Percentiles rank a stretch among this genome's conserved stretches.
Conservation (phyloP, 2,797 vertebrate species). For the Thalassophryne amazonica region DNA sequence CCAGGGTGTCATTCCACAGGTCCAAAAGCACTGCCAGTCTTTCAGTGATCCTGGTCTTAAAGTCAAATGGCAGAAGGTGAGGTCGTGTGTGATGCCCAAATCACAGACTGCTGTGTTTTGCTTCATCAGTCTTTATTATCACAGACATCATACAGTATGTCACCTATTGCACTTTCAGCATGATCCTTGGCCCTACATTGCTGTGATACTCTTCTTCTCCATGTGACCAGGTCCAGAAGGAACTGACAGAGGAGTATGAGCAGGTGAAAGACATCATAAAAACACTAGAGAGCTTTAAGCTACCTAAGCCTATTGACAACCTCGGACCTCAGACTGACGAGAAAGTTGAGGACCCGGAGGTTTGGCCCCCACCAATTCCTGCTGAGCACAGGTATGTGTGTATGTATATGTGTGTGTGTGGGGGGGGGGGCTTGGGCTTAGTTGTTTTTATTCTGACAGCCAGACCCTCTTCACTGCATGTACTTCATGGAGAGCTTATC, state of each 20-base stretch:
- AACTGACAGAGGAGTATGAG: slow-evolving; percentile 92
- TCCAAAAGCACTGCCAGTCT: slow-evolving; percentile 89
- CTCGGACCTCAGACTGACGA: slow-evolving; percentile 82
- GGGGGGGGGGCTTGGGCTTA: no score
- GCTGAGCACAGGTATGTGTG: slow-evolving; percentile 89
- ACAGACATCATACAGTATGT: not conserved
- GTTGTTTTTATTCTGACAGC: no score
- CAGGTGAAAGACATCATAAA: slow-evolving; percentile 91
- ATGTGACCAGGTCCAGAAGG: slow-evolving; percentile 83
- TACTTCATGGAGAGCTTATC: no score
- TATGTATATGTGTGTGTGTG: not conserved
- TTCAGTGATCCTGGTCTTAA: slow-evolving; percentile 90
- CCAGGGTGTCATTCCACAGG: slow-evolving; percentile 95
- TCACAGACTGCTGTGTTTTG: not conserved
- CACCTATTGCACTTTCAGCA: not conserved
- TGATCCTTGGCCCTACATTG: not conserved
- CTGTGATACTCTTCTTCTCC: not conserved
- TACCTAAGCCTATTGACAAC: slow-evolving; percentile 85
- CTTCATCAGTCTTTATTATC: not conserved
- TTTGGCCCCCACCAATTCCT: slow-evolving; percentile 94
- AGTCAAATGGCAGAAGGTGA: slow-evolving; percentile 93
- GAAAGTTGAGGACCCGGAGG: slow-evolving; percentile 81
- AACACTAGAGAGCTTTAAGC: slow-evolving; percentile 92
- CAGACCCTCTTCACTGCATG: no score
- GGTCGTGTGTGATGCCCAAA: not conserved